These are phyloP conservation scores for Prorops nasuta DNA, from an alignment of 1,140 invertebrate genomes.

Conservation along the genomic window DNA sequence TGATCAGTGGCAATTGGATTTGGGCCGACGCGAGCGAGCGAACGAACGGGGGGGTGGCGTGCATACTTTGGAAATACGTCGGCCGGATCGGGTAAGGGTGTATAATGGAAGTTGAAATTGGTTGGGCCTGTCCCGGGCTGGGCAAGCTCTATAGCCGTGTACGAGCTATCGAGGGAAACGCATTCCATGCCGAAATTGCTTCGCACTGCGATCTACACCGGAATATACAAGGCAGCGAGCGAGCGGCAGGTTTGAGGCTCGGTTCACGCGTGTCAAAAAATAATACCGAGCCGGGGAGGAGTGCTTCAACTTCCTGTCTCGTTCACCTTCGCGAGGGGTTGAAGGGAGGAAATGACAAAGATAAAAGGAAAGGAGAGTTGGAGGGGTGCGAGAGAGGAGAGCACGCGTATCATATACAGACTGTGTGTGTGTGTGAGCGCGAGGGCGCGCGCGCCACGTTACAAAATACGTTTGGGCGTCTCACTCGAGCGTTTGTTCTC, in stretches of 20 bases:
- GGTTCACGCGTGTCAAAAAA: slow-evolving; percentile 44
- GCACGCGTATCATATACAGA: too few species aligned
- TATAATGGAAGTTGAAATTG: slow-evolving; percentile 58
- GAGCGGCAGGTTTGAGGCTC: slow-evolving; percentile 41
- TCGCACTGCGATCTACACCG: slow-evolving; percentile 41
- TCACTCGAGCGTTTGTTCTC: too few species aligned
- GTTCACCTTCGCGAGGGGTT: slow-evolving; percentile 6
- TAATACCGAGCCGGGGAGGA: slow-evolving; percentile 27
- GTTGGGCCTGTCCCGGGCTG: slow-evolving; percentile 53
- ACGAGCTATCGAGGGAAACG: slow-evolving; percentile 50
- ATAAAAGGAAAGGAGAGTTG: neutral
- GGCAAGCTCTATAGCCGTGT: slow-evolving; percentile 36
- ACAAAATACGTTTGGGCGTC: too few species aligned
- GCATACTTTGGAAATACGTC: slow-evolving; percentile 43
- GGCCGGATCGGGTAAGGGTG: slow-evolving; percentile 41
- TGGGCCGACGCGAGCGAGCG: too few species aligned
- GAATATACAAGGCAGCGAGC: slow-evolving; percentile 29
- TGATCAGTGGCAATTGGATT: too few species aligned
- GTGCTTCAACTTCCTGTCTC: slow-evolving; percentile 16
- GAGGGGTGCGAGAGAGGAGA: neutral
- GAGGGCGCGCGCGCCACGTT: slow-evolving; percentile 22
- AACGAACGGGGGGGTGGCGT: neutral
- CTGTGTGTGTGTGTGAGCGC: slow-evolving; percentile 18
- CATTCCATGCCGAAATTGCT: slow-evolving; percentile 55
- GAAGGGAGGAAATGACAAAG: neutral